Percentiles rank a stretch among this genome's conserved stretches.
Evolutionary conservation across 2,888 invertebrate genomes (phyloP).

Genomic region (Cantharis rufa): DNA sequence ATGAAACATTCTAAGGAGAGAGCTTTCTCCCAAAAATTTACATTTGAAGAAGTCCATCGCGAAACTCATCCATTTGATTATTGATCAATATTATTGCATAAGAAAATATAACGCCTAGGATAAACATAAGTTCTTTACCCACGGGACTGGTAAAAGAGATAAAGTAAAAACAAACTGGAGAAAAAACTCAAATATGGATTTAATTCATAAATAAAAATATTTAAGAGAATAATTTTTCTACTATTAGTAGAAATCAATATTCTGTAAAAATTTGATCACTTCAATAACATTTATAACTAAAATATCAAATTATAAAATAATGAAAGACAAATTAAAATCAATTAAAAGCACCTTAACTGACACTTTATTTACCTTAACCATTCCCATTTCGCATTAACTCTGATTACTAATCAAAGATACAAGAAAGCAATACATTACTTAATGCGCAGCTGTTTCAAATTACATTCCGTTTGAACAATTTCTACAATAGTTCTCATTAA

Average conservation of each 20-base stretch:
- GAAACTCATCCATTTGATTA: neutral
- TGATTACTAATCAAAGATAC: slow-evolving; percentile 2
- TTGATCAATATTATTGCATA: neutral
- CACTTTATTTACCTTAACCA: neutral
- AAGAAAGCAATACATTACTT: slow-evolving; percentile 2
- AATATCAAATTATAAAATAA: neutral
- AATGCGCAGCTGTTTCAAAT: slow-evolving; percentile 3
- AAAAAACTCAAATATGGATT: neutral
- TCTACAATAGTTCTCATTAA: slow-evolving; percentile 2
- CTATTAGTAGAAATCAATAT: neutral
- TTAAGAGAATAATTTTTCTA: neutral
- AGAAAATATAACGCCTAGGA: neutral
- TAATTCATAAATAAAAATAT: neutral
- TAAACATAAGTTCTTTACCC: neutral
- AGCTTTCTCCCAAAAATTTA: neutral
- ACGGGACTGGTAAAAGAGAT: neutral
- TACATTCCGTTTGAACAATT: slow-evolving; percentile 1
- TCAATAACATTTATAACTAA: neutral
- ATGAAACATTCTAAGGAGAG: neutral
- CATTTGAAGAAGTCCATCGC: neutral
- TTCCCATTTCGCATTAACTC: neutral
- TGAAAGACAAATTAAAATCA: neutral
- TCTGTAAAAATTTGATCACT: neutral
- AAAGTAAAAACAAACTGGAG: neutral
- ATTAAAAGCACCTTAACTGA: neutral